Evolutionary conservation across 2,113 vertebrate genomes (phyloP), one percentile per base, ranked within the genome.

Genomic region (Dunckerocampus dactyliophorus): DNA sequence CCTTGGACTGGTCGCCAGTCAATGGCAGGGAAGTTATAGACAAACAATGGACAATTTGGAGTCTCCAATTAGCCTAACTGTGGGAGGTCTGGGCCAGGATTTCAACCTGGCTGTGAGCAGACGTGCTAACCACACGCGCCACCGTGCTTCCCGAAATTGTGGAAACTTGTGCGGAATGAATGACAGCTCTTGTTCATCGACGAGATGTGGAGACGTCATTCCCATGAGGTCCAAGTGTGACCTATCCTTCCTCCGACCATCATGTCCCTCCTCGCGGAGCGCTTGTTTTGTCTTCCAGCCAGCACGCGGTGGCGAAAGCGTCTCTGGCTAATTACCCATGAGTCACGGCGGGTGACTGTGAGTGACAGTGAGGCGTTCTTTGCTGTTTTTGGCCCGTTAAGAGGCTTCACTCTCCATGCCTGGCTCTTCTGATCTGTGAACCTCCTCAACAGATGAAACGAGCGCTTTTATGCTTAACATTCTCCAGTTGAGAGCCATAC

Each of bases 271-370:
- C 62, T 74, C 76, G 78, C 69, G 63, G 67, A 72, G 67, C 89
- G 86, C 91, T 87, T 90, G 90, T 85, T 89, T 90, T 89, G 88
- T 74, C 75, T 88, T 90, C 82, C 79, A 90, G 79, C 83, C 64
- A 66, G 13, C 39, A 66, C 81, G 67, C 85, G 87, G 85, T 89
- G 90, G 89, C 63, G 74, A 80, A 87, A 19, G 81, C 85, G 69
- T 88, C 85, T 87, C 79, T 75, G 59, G 77, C 79, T 89, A 90
- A 91, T 91, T 90, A 85, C 77, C 72, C 14, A 76, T 77, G 76
- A 85, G 78, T 85, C 83, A 89, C 67, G 22, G 65, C 61, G 57
- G 42, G 54, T 65, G 56, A 64, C 22, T 14, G 62, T 64, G 74
- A 63, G 59, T 49, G 46, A 65, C 56, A 72, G 52, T 63, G 75